phyloP scores from a whole-genome alignment of 2,888 invertebrate genomes.

The Drosophila vallismaia region DNA sequence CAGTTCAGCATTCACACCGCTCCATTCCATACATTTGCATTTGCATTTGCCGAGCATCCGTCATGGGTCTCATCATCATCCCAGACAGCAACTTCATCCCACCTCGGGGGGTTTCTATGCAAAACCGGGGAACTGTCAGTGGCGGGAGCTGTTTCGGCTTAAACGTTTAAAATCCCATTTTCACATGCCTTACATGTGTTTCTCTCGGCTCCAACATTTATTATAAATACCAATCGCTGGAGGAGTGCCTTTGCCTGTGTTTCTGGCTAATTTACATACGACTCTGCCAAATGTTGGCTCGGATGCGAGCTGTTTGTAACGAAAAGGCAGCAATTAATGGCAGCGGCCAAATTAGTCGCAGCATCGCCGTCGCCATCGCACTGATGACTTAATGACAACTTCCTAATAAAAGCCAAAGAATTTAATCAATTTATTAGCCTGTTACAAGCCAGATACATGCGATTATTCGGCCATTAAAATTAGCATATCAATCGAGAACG shows the following conservation, averaged over 20 bases:
- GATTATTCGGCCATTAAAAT: slow-evolving; percentile 73
- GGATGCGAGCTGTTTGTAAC: slow-evolving; percentile 65
- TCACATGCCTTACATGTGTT: slow-evolving; percentile 72
- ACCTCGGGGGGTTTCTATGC: slow-evolving; percentile 50
- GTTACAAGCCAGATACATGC: slow-evolving; percentile 63
- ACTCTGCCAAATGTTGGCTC: slow-evolving; percentile 34
- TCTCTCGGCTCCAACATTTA: slow-evolving; percentile 63
- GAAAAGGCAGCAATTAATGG: slow-evolving; percentile 65
- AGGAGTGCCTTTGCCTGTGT: slow-evolving; percentile 55
- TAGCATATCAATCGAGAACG: slow-evolving; percentile 67
- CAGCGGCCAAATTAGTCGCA: slow-evolving; percentile 64
- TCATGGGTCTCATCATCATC: slow-evolving; percentile 47
- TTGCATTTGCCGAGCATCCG: slow-evolving; percentile 55
- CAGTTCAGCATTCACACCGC: not conserved
- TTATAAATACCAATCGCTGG: slow-evolving; percentile 53
- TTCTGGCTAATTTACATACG: slow-evolving; percentile 59
- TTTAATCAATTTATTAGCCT: slow-evolving; percentile 70
- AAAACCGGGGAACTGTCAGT: slow-evolving; percentile 41
- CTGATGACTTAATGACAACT: slow-evolving; percentile 75
- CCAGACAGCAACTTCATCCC: slow-evolving; percentile 19
- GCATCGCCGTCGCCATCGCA: slow-evolving; percentile 28
- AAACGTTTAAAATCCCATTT: slow-evolving; percentile 70
- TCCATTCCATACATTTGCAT: slow-evolving; percentile 50
- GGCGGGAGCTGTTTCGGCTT: slow-evolving; percentile 37
- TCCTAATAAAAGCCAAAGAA: slow-evolving; percentile 66